Evolutionary conservation across 2,888 invertebrate genomes (phyloP).

Genomic region (Baronia brevicornis): DNA sequence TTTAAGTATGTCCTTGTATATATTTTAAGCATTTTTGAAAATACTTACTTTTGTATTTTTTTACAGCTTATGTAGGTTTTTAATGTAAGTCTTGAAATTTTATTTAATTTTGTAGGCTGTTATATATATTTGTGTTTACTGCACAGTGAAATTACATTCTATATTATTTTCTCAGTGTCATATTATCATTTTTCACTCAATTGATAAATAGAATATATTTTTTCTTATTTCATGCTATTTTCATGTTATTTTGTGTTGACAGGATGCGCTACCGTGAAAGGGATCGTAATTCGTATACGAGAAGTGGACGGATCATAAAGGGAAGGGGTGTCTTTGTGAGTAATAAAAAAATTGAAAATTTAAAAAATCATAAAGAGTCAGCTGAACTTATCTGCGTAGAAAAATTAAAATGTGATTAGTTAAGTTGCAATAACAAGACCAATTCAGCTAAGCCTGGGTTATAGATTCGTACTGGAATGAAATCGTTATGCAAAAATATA

Average conservation of each 20-base stretch:
- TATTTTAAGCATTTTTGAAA: too few species aligned
- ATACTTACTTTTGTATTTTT: constrained; percentile 15
- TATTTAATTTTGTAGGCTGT: too few species aligned
- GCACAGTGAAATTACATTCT: not conserved
- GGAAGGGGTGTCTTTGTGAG: constrained; percentile 94
- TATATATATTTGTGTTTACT: too few species aligned
- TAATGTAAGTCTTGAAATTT: constrained; percentile 39
- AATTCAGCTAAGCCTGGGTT: too few species aligned
- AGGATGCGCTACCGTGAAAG: constrained; percentile 59
- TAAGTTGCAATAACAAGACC: too few species aligned
- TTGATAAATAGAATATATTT: constrained; percentile 3
- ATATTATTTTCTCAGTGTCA: too few species aligned
- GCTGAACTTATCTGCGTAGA: too few species aligned
- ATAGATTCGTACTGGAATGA: too few species aligned
- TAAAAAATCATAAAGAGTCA: not conserved
- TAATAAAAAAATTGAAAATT: constrained; percentile 24
- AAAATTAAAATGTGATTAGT: too few species aligned
- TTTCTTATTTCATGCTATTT: not conserved
- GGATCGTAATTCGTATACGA: constrained; percentile 71
- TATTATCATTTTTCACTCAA: too few species aligned
- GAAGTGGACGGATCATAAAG: constrained; percentile 91
- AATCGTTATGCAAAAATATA: too few species aligned
- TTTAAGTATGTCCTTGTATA: too few species aligned
- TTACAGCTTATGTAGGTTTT: constrained; percentile 44
- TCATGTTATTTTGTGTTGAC: constrained; percentile 1